These are phyloP conservation scores for Diplazon laetatorius DNA, from an alignment of 2,888 invertebrate genomes.

Conservation along the genomic window DNA sequence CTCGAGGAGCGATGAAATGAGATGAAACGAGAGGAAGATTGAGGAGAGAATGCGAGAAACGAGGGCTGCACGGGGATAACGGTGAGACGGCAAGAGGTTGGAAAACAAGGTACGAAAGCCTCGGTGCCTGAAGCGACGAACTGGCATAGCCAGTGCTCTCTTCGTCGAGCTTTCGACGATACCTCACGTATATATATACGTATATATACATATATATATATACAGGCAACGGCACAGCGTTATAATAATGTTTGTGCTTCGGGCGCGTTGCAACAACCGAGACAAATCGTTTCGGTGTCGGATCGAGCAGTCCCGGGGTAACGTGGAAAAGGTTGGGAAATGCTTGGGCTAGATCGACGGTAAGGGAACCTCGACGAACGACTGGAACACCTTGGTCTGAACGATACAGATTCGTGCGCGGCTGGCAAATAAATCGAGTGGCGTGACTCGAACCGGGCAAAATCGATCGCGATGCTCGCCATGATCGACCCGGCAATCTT, in stretches of 20 bases:
- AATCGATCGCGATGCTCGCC: constrained; percentile 62
- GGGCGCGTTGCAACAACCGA: constrained; percentile 66
- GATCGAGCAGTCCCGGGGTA: constrained; percentile 65
- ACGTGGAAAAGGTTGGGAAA: constrained; percentile 21
- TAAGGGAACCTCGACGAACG: constrained; percentile 58
- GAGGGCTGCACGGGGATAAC: background rate
- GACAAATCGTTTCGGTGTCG: constrained; percentile 72
- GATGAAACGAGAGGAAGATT: constrained; percentile 60
- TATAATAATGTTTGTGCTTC: constrained; percentile 65
- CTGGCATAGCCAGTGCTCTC: constrained; percentile 10
- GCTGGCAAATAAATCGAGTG: constrained; percentile 61
- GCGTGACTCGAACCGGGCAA: constrained; percentile 61
- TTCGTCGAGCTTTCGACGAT: constrained; percentile 24
- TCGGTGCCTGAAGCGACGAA: constrained; percentile 18
- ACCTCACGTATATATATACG: background rate
- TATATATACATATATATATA: constrained; percentile 2
- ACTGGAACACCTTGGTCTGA: constrained; percentile 64
- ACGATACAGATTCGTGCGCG: constrained; percentile 63
- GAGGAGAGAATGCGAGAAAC: constrained; percentile 60
- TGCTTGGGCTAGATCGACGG: constrained; percentile 65
- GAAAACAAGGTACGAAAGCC: constrained; percentile 34
- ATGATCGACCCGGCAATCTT: constrained; percentile 63
- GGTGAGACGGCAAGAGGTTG: background rate
- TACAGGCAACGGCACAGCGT: constrained; percentile 47
- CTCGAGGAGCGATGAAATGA: constrained; percentile 52